Conservation (phyloP, 2,797 vertebrate species). For the Coccyzus lansbergi region DNA sequence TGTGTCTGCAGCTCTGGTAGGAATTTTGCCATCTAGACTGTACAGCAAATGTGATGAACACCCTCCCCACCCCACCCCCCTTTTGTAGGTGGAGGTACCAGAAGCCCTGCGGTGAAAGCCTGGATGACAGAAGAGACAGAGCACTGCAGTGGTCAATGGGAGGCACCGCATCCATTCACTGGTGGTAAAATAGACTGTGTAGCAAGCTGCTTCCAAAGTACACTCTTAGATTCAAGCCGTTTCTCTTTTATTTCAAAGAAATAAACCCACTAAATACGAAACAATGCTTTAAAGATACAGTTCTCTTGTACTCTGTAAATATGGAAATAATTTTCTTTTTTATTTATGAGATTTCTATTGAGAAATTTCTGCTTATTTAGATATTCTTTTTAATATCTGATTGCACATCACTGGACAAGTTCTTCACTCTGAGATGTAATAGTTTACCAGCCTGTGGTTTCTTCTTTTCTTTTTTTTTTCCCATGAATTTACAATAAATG, state of each 20-base stretch:
- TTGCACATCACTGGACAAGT: conserved; percentile 56
- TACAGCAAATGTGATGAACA: conserved; percentile 16
- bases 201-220: conserved; percentile 58
- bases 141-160: background rate
- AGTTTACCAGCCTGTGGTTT: conserved; percentile 64
- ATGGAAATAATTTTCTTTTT: conserved; percentile 78
- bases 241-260: conserved; percentile 58
- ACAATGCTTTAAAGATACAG: conserved; percentile 59
- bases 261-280: conserved; percentile 13
- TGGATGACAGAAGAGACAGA: conserved; percentile 25
- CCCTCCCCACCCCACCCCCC: background rate
- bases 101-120: conserved; percentile 78
- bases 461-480: conserved; percentile 39
- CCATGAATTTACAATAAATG: conserved; percentile 71
- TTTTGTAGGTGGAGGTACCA: conserved; percentile 87
- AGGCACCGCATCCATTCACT: conserved; percentile 29
- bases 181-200: conserved; percentile 47
- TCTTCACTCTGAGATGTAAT: conserved; percentile 65
- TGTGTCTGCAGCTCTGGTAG: background rate
- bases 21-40: background rate
- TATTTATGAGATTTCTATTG: conserved; percentile 74
- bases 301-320: conserved; percentile 80
- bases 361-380: conserved; percentile 68
- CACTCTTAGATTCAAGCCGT: conserved; percentile 53
- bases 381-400: conserved; percentile 54